Conservation (phyloP, 2,797 vertebrate genomes). For the Gouania willdenowi region DNA sequence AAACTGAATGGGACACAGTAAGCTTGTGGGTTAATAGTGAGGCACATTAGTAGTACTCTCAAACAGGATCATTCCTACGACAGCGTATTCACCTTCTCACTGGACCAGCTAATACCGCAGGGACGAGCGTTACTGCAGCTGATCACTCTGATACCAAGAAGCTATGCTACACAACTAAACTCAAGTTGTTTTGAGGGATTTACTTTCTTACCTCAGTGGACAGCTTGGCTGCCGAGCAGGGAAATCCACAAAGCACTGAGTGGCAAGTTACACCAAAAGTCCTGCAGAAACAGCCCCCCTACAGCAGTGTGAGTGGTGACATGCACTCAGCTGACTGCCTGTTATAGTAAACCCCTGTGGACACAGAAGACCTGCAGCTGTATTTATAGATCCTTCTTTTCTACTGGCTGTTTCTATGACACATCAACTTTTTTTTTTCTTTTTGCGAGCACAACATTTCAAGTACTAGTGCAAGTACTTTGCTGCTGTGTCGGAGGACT, state of each 20-base stretch:
- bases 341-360: constrained; percentile 55
- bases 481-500: not conserved
- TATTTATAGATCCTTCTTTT: constrained; percentile 64
- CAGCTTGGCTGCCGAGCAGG: constrained; percentile 19
- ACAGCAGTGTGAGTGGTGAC: constrained; percentile 40
- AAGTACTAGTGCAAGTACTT: not conserved
- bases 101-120: not conserved
- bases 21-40: constrained; percentile 8
- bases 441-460: constrained; percentile 15
- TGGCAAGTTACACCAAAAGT: constrained; percentile 22
- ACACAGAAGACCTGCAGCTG: constrained; percentile 52
- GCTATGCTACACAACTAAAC: constrained; percentile 7
- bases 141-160: constrained; percentile 4
- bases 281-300: constrained; percentile 26
- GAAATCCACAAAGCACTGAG: constrained; percentile 38
- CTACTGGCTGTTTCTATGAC: constrained; percentile 29
- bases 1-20: constrained; percentile 12
- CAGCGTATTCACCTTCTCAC: not conserved
- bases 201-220: constrained; percentile 35
- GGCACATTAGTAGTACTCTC: constrained; percentile 4
- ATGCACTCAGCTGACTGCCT: constrained; percentile 53
- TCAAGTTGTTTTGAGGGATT: not conserved
- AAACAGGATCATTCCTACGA: constrained; percentile 14
- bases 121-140: not conserved
- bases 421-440: constrained; percentile 32